phyloP scores from a whole-genome alignment of 2,113 vertebrate genomes.

The Alectura lathami region DNA sequence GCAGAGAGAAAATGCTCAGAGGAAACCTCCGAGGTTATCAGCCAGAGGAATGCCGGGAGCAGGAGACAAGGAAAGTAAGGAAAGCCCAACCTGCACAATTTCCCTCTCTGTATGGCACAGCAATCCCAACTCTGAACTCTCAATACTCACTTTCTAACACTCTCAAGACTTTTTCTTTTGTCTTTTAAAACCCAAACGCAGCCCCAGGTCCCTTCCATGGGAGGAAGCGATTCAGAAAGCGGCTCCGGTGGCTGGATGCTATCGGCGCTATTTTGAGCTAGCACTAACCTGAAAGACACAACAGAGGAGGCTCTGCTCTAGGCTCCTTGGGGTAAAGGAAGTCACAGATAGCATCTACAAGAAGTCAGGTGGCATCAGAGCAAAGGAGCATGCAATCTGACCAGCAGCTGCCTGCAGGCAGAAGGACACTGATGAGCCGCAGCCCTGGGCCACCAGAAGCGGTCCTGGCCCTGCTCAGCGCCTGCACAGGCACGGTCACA shows the following conservation, averaged over 20 bases:
- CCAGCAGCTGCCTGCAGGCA: neutral
- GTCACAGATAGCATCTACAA: neutral
- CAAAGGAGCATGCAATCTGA: neutral
- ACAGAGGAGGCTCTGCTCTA: neutral
- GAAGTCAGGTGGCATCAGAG: neutral
- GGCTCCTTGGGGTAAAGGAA: neutral
- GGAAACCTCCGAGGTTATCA: neutral
- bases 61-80: neutral
- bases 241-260: neutral
- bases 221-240: neutral
- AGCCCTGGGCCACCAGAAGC: neutral
- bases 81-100: neutral
- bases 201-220: neutral
- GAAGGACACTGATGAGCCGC: neutral
- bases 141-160: neutral
- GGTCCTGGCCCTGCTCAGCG: neutral
- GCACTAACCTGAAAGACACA: neutral
- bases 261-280: neutral
- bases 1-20: neutral
- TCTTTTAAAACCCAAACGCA: neutral
- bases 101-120: rapidly evolving
- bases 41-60: neutral
- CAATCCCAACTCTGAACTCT: neutral
- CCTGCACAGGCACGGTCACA: neutral
- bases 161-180: neutral